Evolutionary conservation across 1,140 invertebrate species (phyloP).

Genomic region (Lepidurus arcticus): DNA sequence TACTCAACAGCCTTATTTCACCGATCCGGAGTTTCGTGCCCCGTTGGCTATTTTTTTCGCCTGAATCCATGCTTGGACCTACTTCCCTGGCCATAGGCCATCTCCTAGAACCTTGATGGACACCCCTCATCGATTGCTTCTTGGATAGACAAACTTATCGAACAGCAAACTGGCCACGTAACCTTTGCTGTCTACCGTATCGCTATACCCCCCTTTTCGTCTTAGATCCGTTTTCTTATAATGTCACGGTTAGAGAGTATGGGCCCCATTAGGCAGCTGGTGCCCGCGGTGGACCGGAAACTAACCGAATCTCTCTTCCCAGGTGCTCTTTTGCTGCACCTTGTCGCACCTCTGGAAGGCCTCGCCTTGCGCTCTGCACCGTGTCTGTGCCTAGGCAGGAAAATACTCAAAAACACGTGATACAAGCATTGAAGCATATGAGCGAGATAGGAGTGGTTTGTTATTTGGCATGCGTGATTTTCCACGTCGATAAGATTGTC

Average conservation of each 20-base stretch:
- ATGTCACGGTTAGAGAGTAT: not conserved
- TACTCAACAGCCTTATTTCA: too few species aligned
- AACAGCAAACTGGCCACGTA: not conserved
- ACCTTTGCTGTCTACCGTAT: not conserved
- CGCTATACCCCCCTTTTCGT: not conserved
- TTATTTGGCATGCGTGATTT: too few species aligned
- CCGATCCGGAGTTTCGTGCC: too few species aligned
- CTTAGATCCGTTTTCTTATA: not conserved
- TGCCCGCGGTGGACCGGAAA: not conserved
- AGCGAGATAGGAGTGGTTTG: too few species aligned
- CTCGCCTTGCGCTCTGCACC: too few species aligned
- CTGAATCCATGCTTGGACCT: not conserved
- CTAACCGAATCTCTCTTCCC: not conserved
- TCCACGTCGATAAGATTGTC: too few species aligned
- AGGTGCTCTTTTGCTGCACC: not conserved
- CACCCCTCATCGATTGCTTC: not conserved
- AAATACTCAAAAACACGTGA: too few species aligned
- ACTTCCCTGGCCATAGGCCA: not conserved
- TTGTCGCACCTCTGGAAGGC: too few species aligned
- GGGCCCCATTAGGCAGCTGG: conserved; percentile 19
- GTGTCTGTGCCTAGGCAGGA: too few species aligned
- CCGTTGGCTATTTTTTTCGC: too few species aligned
- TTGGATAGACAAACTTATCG: not conserved
- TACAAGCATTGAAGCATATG: too few species aligned
- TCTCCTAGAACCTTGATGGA: not conserved